phyloP scores from a whole-genome alignment of 1,140 invertebrate genomes.

The Macrobrachium rosenbergii region DNA sequence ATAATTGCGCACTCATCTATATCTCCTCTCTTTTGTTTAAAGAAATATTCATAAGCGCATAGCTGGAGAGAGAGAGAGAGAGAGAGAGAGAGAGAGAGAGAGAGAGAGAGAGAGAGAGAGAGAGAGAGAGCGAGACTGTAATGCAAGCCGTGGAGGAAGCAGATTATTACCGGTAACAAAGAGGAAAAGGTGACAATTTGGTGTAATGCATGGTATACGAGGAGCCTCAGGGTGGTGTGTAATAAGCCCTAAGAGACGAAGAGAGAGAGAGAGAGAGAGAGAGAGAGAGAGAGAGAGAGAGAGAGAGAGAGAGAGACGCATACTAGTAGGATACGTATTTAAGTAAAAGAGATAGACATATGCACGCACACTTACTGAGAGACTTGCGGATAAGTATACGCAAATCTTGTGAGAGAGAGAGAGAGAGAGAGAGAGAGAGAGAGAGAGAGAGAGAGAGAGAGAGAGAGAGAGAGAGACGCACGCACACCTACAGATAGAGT shows the following conservation, averaged over 20 bases:
- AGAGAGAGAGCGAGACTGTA: not conserved
- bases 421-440: constrained; percentile 9
- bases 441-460: constrained; percentile 13
- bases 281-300: constrained; percentile 10
- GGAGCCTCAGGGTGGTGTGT: too few relatives aligned
- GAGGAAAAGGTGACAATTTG: too few relatives aligned
- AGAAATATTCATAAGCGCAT: not conserved
- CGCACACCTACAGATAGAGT: not conserved
- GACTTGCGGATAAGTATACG: too few relatives aligned
- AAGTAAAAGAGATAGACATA: too few relatives aligned
- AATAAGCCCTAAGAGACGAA: not conserved
- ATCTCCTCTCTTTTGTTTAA: too few relatives aligned
- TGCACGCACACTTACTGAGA: too few relatives aligned
- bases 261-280: not conserved
- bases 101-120: constrained; percentile 9
- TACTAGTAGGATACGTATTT: too few relatives aligned
- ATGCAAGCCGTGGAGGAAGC: too few relatives aligned
- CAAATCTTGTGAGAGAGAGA: not conserved
- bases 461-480: not conserved
- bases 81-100: constrained; percentile 7
- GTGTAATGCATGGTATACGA: too few relatives aligned
- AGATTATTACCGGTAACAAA: too few relatives aligned
- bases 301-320: not conserved
- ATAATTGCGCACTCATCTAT: too few relatives aligned
- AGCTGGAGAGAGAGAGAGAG: not conserved